These are phyloP conservation scores for Tragelaphus eurycerus DNA, from an alignment of 2,797 vertebrate species.

Conservation along the genomic window DNA sequence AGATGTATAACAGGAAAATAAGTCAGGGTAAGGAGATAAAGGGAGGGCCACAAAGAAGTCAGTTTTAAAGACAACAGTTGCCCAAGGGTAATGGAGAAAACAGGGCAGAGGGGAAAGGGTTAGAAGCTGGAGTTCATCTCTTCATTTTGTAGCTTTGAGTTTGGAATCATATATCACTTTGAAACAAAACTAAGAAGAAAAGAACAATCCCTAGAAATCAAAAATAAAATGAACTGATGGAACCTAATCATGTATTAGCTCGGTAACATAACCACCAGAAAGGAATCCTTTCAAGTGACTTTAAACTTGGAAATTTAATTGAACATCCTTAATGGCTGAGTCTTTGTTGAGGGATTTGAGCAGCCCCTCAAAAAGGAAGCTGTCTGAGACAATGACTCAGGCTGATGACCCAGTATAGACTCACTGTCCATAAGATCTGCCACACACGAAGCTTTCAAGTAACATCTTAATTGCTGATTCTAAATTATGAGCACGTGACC, in stretches of 20 bases:
- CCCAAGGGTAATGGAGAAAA: neutral
- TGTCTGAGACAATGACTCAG: neutral
- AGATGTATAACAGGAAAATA: neutral
- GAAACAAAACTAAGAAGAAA: constrained; percentile 52
- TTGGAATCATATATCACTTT: neutral
- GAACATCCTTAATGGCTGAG: neutral
- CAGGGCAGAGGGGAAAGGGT: neutral
- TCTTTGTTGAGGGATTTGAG: neutral
- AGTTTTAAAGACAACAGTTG: neutral
- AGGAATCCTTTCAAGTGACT: neutral
- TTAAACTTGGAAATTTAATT: neutral
- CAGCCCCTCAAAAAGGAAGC: neutral
- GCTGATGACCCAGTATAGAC: neutral
- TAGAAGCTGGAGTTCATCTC: neutral
- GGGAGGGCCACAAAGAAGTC: neutral
- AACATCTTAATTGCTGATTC: neutral
- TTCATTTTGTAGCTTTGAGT: neutral
- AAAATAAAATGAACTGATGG: constrained; percentile 25
- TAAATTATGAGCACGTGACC: neutral
- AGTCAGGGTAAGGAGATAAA: neutral
- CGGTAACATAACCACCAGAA: neutral
- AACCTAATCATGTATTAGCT: neutral
- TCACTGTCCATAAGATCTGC: neutral
- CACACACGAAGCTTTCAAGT: neutral
- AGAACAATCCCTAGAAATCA: neutral